Evolutionary conservation across 2,888 invertebrate species (phyloP).

Genomic region (Drosophila mayaguana): DNA sequence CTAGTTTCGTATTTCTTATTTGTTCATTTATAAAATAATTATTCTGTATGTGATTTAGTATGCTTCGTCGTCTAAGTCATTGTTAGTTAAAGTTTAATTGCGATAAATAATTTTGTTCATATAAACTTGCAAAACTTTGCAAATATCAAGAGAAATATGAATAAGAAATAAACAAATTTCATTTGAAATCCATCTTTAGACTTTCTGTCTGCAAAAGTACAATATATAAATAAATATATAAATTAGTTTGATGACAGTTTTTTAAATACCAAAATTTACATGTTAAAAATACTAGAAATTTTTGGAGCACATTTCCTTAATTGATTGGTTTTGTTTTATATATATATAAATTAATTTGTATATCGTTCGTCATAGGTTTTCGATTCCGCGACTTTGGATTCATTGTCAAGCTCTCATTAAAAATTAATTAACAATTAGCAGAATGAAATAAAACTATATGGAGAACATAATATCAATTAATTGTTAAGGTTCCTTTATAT

Average conservation of each 20-base stretch:
- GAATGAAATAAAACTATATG: slow-evolving; percentile 33
- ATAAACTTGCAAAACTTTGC: slow-evolving; percentile 36
- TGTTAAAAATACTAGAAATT: slow-evolving; percentile 53
- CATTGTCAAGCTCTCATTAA: slow-evolving; percentile 70
- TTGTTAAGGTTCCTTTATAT: slow-evolving; percentile 47
- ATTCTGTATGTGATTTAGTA: slow-evolving; percentile 62
- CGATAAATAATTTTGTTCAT: slow-evolving; percentile 54
- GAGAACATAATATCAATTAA: slow-evolving; percentile 60
- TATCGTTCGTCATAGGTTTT: slow-evolving; percentile 26
- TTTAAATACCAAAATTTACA: slow-evolving; percentile 42
- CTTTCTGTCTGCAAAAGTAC: not conserved
- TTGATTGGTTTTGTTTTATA: not conserved
- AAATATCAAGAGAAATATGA: slow-evolving; percentile 6
- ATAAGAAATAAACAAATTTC: slow-evolving; percentile 18
- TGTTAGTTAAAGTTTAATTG: slow-evolving; percentile 67
- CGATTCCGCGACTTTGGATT: slow-evolving; percentile 43
- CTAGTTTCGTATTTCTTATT: slow-evolving; percentile 64
- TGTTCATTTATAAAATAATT: slow-evolving; percentile 69
- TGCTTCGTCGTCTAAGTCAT: slow-evolving; percentile 74
- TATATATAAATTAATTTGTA: slow-evolving; percentile 41
- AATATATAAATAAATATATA: slow-evolving; percentile 26
- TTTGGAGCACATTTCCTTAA: slow-evolving; percentile 54
- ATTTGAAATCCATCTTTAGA: too few relatives aligned
- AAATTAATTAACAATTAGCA: slow-evolving; percentile 77
- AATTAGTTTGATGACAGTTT: slow-evolving; percentile 20